phyloP scores from a whole-genome alignment of 2,888 invertebrate species.

The Catocala fraxini region DNA sequence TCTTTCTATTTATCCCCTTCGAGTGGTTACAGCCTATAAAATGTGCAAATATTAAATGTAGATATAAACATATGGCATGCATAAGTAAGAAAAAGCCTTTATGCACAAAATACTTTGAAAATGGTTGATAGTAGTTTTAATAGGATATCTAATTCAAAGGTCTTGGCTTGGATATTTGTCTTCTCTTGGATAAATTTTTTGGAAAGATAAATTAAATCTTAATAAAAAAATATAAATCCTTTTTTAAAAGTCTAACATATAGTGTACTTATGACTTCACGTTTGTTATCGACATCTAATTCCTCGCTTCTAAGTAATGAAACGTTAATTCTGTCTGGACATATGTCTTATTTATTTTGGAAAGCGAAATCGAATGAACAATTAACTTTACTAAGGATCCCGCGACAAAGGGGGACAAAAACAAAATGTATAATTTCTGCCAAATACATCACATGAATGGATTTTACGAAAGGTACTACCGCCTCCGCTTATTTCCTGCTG shows the following conservation, averaged over 20 bases:
- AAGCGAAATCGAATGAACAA: constrained; percentile 19
- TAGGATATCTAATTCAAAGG: no score
- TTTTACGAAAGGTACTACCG: constrained; percentile 13
- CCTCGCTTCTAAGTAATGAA: constrained; percentile 9
- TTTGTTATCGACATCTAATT: constrained; percentile 6
- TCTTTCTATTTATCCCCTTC: no score
- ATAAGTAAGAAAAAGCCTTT: no score
- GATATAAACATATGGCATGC: no score
- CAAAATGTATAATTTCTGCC: constrained; percentile 29
- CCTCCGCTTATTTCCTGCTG: constrained; percentile 17
- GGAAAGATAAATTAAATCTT: no score
- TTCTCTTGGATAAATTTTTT: no score
- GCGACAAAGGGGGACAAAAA: constrained; percentile 14
- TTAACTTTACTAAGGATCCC: constrained; percentile 18
- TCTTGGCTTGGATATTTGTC: no score
- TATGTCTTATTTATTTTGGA: constrained; percentile 19
- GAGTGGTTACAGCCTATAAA: no score
- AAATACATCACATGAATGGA: constrained; percentile 23
- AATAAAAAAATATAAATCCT: neutral
- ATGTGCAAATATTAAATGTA: no score
- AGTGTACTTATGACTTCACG: neutral
- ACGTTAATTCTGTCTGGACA: constrained; percentile 18
- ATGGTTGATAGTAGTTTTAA: no score
- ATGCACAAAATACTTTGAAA: no score
- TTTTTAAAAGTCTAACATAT: neutral